phyloP scores from a whole-genome alignment of 1,140 invertebrate genomes.

The Cherax destructor region DNA sequence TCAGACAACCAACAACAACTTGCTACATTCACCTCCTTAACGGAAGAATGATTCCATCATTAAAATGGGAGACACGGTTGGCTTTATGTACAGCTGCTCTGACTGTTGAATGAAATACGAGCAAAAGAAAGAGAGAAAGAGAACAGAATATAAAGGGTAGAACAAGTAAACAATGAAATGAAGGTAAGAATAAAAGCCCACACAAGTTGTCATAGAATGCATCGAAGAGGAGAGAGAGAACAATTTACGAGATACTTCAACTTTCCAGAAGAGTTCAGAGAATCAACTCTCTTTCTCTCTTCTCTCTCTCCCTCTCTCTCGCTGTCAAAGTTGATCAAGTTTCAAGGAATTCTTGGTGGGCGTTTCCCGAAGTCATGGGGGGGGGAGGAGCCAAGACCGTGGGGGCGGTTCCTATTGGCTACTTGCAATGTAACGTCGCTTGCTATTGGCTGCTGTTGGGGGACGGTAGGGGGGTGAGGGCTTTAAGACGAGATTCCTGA shows the following conservation, averaged over 20 bases:
- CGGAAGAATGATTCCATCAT: not conserved
- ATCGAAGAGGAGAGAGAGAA: conserved; percentile 14
- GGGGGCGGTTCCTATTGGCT: conserved; percentile 55
- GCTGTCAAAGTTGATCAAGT: conserved; percentile 69
- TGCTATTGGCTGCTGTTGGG: conserved; percentile 29
- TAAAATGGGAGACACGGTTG: not conserved
- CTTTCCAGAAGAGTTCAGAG: conserved; percentile 54
- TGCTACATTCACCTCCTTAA: not conserved
- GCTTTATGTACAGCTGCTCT: not conserved
- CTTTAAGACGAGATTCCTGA: conserved; percentile 60
- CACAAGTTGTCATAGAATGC: not conserved
- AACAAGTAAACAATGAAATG: not conserved
- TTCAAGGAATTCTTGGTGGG: conserved; percentile 60
- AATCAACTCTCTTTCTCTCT: conserved; percentile 32
- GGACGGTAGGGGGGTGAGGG: not conserved
- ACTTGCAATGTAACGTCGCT: conserved; percentile 40
- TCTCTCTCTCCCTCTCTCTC: not conserved
- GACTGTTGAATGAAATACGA: not conserved
- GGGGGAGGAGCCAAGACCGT: conserved; percentile 46
- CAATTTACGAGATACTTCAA: conserved; percentile 62
- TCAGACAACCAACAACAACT: not conserved
- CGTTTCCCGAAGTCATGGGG: conserved; percentile 36
- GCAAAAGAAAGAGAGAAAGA: conserved; percentile 4
- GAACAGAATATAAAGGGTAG: conserved; percentile 12
- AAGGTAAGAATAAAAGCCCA: not conserved